Base-by-base conservation (phyloP, 2,113 vertebrate genomes). In the Tragulus kanchil region DNA sequence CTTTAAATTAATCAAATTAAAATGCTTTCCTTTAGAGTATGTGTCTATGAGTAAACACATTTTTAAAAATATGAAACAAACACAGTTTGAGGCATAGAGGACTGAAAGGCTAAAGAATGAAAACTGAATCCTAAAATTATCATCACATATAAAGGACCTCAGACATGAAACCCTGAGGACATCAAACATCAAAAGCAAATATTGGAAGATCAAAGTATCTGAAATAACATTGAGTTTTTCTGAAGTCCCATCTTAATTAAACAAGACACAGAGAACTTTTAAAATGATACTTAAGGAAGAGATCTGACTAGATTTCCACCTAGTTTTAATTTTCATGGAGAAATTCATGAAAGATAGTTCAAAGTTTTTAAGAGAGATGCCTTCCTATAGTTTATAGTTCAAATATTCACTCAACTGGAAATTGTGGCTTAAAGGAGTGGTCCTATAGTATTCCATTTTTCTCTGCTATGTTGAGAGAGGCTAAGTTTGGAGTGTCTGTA, bases 221-320 rank as follows among this genome's bases (percentile, higher is more conserved):
- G 58, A 93, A 87, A 64, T 62, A 77, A 61, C 50, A 36, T 4
- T 78, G 54, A 96, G 14, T 69, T 87, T 79, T 92, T 54, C 64
- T 94, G 62, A 90, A 17, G 6, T 71, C 1, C 26, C 0, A 23
- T 67, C 62, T 87, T 96, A 93, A 91, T 94, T 93, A 95, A 97
- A 77, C 3, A 90, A 91, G 73, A 54, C 31, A 83, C 5, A 73
- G 14, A 64, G 85, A 92, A 25, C 0, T 94, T 95, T 65, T 25
- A 92, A 26, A 81, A 77, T 48, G 73, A n/a, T 67, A 7, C 12
- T 56, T 42, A 59, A 81, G n/a, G 19, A 79, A 12, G 59, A 67
- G 6, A 50, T 45, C 25, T 13, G 26, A 73, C 87, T 65, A 81
- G 31, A 93, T 93, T 93, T 92, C 58, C 7, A 89, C n/a, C n/a